A percentile compares a stretch with the other conserved stretches of the same genome.
These are phyloP conservation scores for Drosophila flavopinicola DNA, from an alignment of 2,888 invertebrate genomes.

Conservation along the genomic window DNA sequence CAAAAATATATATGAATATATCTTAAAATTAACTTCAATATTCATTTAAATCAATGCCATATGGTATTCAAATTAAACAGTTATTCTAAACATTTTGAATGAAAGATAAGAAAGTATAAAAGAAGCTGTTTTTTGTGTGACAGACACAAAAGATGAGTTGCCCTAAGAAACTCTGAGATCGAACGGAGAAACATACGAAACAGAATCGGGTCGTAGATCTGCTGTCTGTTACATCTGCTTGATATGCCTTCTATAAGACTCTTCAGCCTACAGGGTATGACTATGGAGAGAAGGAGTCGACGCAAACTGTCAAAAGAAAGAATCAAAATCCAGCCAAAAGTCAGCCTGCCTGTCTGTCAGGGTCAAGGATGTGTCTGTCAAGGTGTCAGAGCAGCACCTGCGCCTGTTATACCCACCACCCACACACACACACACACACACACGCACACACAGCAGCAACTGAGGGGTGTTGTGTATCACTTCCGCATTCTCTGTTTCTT, in stretches of 20 bases:
- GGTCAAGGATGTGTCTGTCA: constrained; percentile 72
- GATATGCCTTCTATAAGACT: neutral
- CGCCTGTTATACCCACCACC: constrained; percentile 2
- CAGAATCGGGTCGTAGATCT: too few species aligned
- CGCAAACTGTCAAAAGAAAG: constrained; percentile 29
- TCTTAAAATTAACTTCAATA: too few species aligned
- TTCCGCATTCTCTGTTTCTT: constrained; percentile 16
- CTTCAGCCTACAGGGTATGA: neutral
- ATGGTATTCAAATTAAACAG: too few species aligned
- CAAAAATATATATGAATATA: too few species aligned
- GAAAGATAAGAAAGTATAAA: too few species aligned
- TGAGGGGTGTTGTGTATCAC: constrained; percentile 28
- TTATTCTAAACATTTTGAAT: too few species aligned
- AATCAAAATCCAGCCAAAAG: constrained; percentile 57
- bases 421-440: neutral
- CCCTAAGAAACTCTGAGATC: too few species aligned
- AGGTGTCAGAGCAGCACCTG: constrained; percentile 62
- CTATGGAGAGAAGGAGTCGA: neutral
- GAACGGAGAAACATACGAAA: too few species aligned
- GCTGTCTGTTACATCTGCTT: neutral
- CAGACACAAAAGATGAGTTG: too few species aligned
- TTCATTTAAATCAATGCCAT: too few species aligned
- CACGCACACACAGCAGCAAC: neutral
- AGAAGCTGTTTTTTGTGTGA: too few species aligned
- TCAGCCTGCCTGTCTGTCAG: constrained; percentile 67